Evolutionary conservation across 1,140 invertebrate species (phyloP).

Genomic region (Calliphora vicina): DNA sequence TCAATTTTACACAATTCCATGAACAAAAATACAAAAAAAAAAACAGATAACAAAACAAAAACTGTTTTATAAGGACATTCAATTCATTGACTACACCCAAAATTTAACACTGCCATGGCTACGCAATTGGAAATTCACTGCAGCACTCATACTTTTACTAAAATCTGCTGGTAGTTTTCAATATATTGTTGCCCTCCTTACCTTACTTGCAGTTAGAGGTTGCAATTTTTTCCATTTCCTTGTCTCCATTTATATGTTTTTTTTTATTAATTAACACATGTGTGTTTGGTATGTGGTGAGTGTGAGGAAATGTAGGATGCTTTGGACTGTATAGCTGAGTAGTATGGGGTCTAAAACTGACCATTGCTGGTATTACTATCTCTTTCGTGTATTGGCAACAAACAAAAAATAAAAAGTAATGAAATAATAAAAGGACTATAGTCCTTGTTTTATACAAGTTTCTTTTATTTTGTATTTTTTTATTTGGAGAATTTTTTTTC

Average conservation of each 20-base stretch:
- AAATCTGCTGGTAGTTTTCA: background rate
- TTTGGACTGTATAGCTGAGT: background rate
- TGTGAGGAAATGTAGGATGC: background rate
- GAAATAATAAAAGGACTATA: constrained; percentile 25
- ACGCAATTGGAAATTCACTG: background rate
- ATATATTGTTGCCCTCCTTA: background rate
- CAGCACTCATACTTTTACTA: background rate
- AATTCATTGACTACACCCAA: background rate
- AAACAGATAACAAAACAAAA: background rate
- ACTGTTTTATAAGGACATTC: background rate
- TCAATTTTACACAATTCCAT: constrained; percentile 18
- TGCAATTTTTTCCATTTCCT: background rate
- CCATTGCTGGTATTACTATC: constrained; percentile 14
- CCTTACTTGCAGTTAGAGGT: background rate
- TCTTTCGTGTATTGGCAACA: constrained; percentile 13
- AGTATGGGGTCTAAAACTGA: background rate
- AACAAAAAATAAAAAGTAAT: background rate
- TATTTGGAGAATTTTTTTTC: background rate
- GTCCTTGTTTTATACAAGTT: constrained; percentile 23
- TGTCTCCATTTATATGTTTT: background rate
- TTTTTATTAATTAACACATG: constrained; percentile 32
- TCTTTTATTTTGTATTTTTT: background rate
- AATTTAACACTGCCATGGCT: background rate
- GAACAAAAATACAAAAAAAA: no score
- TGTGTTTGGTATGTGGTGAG: background rate